A percentile compares a stretch with the other conserved stretches of the same genome.
Conservation (phyloP, 2,797 vertebrate genomes). For the Avahi laniger region DNA sequence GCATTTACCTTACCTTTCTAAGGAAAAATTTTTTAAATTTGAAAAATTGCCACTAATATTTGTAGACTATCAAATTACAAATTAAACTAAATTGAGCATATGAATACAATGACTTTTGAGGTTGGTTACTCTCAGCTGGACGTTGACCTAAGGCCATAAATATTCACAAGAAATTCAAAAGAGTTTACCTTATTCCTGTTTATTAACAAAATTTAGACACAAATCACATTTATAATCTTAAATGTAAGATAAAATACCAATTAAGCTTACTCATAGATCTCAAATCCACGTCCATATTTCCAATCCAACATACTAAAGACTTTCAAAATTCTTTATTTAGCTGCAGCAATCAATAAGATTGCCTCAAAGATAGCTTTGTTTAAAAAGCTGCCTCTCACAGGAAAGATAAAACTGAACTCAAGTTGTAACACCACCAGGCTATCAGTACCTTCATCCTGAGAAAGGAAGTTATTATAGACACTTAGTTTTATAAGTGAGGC, state of each 20-base stretch:
- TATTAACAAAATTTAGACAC: slow-evolving; percentile 18
- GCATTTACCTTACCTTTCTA: slow-evolving; percentile 20
- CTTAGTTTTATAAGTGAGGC: slow-evolving; percentile 60
- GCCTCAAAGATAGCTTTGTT: slow-evolving; percentile 27
- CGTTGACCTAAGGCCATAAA: slow-evolving; percentile 44
- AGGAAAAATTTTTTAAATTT: background rate
- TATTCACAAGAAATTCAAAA: slow-evolving; percentile 55
- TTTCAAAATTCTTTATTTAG: background rate
- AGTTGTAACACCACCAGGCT: slow-evolving; percentile 13
- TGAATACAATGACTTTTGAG: background rate
- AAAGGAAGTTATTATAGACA: slow-evolving; percentile 76
- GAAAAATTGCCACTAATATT: background rate
- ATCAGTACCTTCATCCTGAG: slow-evolving; percentile 60
- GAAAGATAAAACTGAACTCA: slow-evolving; percentile 41
- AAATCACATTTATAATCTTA: slow-evolving; percentile 26
- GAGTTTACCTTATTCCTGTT: background rate
- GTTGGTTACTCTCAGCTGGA: slow-evolving; percentile 29
- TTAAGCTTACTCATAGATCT: slow-evolving; percentile 8
- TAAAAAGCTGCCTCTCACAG: slow-evolving; percentile 35
- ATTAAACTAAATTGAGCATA: slow-evolving; percentile 40
- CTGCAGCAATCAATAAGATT: background rate
- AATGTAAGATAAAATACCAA: slow-evolving; percentile 2
- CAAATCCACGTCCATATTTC: background rate
- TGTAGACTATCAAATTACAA: slow-evolving; percentile 32
- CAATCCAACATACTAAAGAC: background rate